Evolutionary conservation across 2,888 invertebrate species (phyloP), one percentile per base, ranked within the genome.

Genomic region (Drosophila atripex): DNA sequence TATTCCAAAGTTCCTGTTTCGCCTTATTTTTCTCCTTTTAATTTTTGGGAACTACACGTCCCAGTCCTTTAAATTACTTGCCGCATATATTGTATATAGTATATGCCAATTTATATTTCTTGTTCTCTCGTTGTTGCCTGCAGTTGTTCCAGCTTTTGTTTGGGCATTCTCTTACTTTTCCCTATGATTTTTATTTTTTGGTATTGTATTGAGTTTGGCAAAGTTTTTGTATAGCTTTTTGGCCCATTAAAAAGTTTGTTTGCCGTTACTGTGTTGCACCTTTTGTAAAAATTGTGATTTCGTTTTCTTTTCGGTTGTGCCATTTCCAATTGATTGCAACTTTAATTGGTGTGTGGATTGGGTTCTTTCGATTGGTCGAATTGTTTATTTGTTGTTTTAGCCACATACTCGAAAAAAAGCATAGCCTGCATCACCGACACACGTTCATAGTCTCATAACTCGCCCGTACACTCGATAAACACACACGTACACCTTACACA

Each of bases 261-360:
- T 60, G 66, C 52, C 63, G 64, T 73, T 57, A 64, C 75, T 71
- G 18, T 35, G 41, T 49, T 50, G 78, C 69, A 72, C 66, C 79
- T 79, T 56, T 65, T 64, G 66, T 50, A 57, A 56, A 53, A 66
- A 11, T 49, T 35, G 18, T 49, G 18, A 58, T 69, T 74, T 80
- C 73, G 70, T 85, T 80, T 70, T 55, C 55, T 35, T 58, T 70
- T 70, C 11, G 12, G 23, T 45, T 71, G 39, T 47, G 43, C 65
- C 71, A 71, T 53, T 70, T 71, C 60, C 69, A 55, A 74, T 74
- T 68, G 69, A 73, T 68, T 73, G 72, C 71, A 74, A 77, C 77
- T 83, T 85, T 57, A 78, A 82, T 88, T 79, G 80, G 66, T 83
- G 86, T 79, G 83, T 82, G 83, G 88, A 77, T 86, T 86, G 77